phyloP scores from a whole-genome alignment of 2,797 vertebrate genomes.

The Tiaroga cobitis region DNA sequence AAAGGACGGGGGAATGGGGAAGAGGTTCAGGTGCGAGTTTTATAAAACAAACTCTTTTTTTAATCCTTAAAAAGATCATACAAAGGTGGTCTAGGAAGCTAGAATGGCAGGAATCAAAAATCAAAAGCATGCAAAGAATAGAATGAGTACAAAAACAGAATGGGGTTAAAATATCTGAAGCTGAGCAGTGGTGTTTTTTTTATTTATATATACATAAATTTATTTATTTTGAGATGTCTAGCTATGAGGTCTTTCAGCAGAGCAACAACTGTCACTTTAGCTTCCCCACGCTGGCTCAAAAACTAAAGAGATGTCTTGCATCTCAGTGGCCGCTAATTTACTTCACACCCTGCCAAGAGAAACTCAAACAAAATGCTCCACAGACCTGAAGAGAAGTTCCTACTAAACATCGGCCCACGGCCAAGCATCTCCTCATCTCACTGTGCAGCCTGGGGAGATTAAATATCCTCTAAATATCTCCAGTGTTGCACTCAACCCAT shows the following conservation, averaged over 20 bases:
- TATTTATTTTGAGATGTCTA: slow-evolving; percentile 16
- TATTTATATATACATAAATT: background rate
- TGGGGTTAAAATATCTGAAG: slow-evolving; percentile 17
- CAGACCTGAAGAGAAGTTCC: slow-evolving; percentile 16
- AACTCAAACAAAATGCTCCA: slow-evolving; percentile 37
- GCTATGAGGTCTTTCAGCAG: slow-evolving; percentile 9
- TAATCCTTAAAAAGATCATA: background rate
- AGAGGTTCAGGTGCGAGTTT: background rate
- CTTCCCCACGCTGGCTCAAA: background rate
- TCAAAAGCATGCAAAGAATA: background rate
- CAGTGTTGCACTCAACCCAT: slow-evolving; percentile 64
- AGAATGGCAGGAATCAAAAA: background rate
- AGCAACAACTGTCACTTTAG: slow-evolving; percentile 28
- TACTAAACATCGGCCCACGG: slow-evolving; percentile 21
- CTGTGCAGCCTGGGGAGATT: slow-evolving; percentile 21
- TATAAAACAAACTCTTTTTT: slow-evolving; percentile 38
- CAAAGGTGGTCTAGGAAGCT: background rate
- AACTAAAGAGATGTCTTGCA: slow-evolving; percentile 19
- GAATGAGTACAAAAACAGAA: background rate
- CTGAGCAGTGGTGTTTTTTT: background rate
- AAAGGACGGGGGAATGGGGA: slow-evolving; percentile 7
- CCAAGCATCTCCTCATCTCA: slow-evolving; percentile 60
- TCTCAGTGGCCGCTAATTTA: slow-evolving; percentile 47
- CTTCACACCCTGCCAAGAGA: slow-evolving; percentile 29
- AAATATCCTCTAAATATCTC: slow-evolving; percentile 54